A percentile compares a stretch with the other conserved stretches of the same genome.
Evolutionary conservation across 2,113 vertebrate species (phyloP).

Genomic region (Parus major): DNA sequence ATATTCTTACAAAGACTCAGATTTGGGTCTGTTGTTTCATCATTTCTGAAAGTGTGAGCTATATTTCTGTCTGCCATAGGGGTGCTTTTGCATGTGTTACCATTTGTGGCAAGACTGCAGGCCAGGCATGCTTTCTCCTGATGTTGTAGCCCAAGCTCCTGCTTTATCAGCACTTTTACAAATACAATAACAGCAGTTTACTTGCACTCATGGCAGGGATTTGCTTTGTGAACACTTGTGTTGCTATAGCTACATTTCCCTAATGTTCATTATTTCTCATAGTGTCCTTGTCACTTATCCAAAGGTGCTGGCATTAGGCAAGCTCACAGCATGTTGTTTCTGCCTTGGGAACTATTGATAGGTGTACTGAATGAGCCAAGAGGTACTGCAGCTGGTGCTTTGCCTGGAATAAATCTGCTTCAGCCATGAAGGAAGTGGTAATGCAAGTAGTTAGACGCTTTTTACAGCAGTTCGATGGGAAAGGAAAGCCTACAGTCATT

Average conservation of each 20-base stretch:
- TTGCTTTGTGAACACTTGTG: neutral
- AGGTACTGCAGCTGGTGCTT: neutral
- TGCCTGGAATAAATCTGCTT: neutral
- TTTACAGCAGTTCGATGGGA: neutral
- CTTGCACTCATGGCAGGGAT: neutral
- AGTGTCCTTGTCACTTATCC: slow-evolving; percentile 5
- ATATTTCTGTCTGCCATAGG: neutral
- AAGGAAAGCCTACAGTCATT: neutral
- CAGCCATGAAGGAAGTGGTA: neutral
- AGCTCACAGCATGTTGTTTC: slow-evolving; percentile 12
- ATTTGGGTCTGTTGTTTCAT: neutral
- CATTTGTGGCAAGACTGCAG: neutral
- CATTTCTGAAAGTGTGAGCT: neutral
- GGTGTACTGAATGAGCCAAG: slow-evolving; percentile 5
- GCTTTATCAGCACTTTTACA: neutral
- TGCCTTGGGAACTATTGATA: slow-evolving; percentile 14
- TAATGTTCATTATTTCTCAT: neutral
- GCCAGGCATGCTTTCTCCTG: neutral
- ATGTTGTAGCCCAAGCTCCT: neutral
- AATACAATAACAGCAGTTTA: neutral
- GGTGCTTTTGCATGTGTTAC: neutral
- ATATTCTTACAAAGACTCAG: neutral
- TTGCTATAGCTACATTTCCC: slow-evolving; percentile 41
- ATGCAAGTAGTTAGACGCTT: neutral
- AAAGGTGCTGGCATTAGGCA: slow-evolving; percentile 5